Conservation (phyloP, 2,797 vertebrate species). For the Acipenser transmontanus region DNA sequence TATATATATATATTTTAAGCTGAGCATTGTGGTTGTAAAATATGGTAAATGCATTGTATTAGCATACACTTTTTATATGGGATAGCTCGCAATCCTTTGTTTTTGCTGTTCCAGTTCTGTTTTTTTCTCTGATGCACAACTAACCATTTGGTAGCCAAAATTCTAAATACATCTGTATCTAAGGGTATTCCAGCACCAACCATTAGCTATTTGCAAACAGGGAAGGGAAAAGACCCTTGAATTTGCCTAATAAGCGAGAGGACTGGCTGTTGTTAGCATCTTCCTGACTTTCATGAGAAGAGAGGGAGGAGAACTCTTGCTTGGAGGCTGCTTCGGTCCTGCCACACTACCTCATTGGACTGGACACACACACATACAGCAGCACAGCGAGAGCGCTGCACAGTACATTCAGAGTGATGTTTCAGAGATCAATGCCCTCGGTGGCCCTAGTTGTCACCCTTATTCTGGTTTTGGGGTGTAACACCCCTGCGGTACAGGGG, state of each 20-base stretch:
- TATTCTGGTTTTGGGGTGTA: slow-evolving; percentile 44
- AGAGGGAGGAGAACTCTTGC: not conserved
- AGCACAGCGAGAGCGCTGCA: not conserved
- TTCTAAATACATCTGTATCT: too few relatives aligned
- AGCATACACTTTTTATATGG: too few relatives aligned
- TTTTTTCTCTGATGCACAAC: too few relatives aligned
- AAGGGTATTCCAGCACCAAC: too few relatives aligned
- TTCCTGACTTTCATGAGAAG: slow-evolving; percentile 49
- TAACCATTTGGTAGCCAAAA: too few relatives aligned
- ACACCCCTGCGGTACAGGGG: slow-evolving; percentile 18
- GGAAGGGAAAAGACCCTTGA: too few relatives aligned
- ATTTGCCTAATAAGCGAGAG: slow-evolving; percentile 61
- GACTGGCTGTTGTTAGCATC: slow-evolving; percentile 49
- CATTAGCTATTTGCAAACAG: too few relatives aligned
- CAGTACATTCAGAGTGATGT: not conserved
- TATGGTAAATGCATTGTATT: too few relatives aligned
- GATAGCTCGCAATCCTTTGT: too few relatives aligned
- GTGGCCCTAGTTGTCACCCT: slow-evolving; percentile 27
- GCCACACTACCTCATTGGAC: not conserved
- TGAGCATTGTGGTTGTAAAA: too few relatives aligned
- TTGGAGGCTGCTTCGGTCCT: slow-evolving; percentile 15
- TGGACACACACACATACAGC: not conserved
- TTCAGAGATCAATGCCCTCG: slow-evolving; percentile 34
- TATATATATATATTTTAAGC: too few relatives aligned
- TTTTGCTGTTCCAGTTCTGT: too few relatives aligned